Percentiles rank a stretch among this genome's conserved stretches.
These are phyloP conservation scores for Cyanocitta stelleri DNA, from an alignment of 2,113 vertebrate genomes.

Conservation along the genomic window DNA sequence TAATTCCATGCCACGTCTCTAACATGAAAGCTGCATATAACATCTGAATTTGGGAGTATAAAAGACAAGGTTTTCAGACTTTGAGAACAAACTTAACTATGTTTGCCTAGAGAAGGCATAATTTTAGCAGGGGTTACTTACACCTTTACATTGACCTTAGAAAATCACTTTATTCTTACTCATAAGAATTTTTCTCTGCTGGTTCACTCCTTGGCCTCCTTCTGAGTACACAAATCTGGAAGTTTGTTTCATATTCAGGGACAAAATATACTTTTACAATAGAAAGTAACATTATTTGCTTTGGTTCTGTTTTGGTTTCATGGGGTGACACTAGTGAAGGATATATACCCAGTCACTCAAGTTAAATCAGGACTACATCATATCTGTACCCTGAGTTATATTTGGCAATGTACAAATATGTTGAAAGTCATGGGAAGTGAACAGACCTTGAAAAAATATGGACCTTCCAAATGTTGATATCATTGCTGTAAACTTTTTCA, in stretches of 20 bases:
- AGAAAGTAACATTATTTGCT: background rate
- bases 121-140: background rate
- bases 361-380: background rate
- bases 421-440: slow-evolving; percentile 36
- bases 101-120: background rate
- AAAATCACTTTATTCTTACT: background rate
- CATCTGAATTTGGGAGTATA: background rate
- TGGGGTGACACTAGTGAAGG: background rate
- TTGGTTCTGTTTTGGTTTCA: background rate
- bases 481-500: slow-evolving; percentile 45
- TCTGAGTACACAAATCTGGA: background rate
- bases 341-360: background rate
- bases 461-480: slow-evolving; percentile 44
- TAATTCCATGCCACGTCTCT: background rate
- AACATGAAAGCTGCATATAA: background rate
- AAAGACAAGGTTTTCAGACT: background rate
- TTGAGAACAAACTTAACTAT: background rate
- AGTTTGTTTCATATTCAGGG: background rate
- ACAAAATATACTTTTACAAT: background rate
- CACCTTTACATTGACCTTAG: background rate
- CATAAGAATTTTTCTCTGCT: background rate
- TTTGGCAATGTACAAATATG: slow-evolving; percentile 5
- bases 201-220: background rate
- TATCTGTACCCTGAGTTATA: background rate
- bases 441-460: slow-evolving; percentile 35